Percentiles rank a stretch among this genome's conserved stretches.
Evolutionary conservation across 2,113 vertebrate species (phyloP).

Genomic region (Macquaria australasica): DNA sequence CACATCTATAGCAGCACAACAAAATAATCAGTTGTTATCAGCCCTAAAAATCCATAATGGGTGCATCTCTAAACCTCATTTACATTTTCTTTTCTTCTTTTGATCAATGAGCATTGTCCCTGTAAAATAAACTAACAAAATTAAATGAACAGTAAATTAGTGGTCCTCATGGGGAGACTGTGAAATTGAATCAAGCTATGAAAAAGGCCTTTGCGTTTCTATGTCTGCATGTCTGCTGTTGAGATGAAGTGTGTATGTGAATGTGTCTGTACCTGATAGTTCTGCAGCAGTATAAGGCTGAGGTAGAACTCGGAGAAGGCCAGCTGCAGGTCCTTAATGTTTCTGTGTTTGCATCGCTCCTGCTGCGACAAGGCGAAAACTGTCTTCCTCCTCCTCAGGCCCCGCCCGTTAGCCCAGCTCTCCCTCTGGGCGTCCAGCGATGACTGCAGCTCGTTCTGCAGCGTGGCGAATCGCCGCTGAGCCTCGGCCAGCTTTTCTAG

Average conservation of each 20-base stretch:
- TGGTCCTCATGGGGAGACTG: background rate
- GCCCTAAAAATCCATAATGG: background rate
- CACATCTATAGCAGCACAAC: background rate
- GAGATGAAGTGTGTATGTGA: too few species aligned
- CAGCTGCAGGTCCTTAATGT: slow-evolving; percentile 97
- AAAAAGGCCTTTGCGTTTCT: background rate
- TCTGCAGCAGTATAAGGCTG: slow-evolving; percentile 98
- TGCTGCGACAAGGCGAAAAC: slow-evolving; percentile 98
- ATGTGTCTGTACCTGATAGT: slow-evolving; percentile 91
- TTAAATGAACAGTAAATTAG: background rate
- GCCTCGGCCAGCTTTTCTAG: slow-evolving; percentile 98
- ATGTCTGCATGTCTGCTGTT: background rate
- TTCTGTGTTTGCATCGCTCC: slow-evolving; percentile 95
- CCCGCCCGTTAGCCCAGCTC: slow-evolving; percentile 81
- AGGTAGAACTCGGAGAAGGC: slow-evolving; percentile 99
- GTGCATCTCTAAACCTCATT: background rate
- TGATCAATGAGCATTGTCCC: background rate
- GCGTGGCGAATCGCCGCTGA: slow-evolving; percentile 94
- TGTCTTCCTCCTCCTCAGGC: slow-evolving; percentile 90
- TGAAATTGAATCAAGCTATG: background rate
- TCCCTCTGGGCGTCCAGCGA: slow-evolving; percentile 96
- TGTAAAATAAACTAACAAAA: too few species aligned
- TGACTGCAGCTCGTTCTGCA: slow-evolving; percentile 97
- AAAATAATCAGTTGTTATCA: background rate
- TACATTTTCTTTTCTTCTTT: background rate